Percentiles rank a stretch among this genome's conserved stretches.
These are phyloP conservation scores for Globia sparganii DNA, from an alignment of 2,888 invertebrate species.

Conservation along the genomic window DNA sequence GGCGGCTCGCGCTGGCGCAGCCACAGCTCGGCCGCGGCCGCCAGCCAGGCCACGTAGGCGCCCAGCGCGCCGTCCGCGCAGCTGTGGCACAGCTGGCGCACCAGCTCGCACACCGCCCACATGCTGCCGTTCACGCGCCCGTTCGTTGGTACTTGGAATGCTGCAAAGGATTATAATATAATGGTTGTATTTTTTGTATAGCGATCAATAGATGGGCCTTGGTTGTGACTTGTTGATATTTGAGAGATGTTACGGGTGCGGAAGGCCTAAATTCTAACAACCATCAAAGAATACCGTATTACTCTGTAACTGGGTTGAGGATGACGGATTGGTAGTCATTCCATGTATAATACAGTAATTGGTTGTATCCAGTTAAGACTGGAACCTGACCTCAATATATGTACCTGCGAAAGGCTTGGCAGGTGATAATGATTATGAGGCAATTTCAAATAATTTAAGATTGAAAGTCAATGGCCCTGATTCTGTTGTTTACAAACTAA, in stretches of 20 bases:
- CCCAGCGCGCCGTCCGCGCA: conserved; percentile 91
- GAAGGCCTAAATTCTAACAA: not conserved
- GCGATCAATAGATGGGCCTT: rapidly evolving
- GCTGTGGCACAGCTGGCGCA: conserved; percentile 94
- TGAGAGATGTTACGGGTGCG: not conserved
- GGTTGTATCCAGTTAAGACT: not conserved
- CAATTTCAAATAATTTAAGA: not conserved
- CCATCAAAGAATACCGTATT: too few species aligned
- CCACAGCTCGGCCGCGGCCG: conserved; percentile 88
- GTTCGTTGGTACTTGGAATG: conserved; percentile 75
- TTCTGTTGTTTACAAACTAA: too few species aligned
- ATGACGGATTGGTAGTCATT: not conserved
- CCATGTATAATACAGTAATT: not conserved
- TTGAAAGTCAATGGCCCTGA: too few species aligned
- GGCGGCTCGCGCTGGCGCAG: conserved; percentile 81
- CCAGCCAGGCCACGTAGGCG: conserved; percentile 94
- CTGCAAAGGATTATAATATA: conserved; percentile 40
- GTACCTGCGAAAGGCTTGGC: too few species aligned
- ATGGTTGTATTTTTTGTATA: not conserved
- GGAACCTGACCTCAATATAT: too few species aligned
- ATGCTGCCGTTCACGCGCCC: conserved; percentile 79
- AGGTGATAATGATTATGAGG: not conserved
- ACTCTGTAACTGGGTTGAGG: not conserved
- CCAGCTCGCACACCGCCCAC: conserved; percentile 93
- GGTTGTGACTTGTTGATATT: not conserved